Percentiles rank a stretch among this genome's conserved stretches.
Evolutionary conservation across 30 jellyfish, hydroid and myxozoan genomes (phyloP).

Genomic region (Calvadosia cruxmelitensis): DNA sequence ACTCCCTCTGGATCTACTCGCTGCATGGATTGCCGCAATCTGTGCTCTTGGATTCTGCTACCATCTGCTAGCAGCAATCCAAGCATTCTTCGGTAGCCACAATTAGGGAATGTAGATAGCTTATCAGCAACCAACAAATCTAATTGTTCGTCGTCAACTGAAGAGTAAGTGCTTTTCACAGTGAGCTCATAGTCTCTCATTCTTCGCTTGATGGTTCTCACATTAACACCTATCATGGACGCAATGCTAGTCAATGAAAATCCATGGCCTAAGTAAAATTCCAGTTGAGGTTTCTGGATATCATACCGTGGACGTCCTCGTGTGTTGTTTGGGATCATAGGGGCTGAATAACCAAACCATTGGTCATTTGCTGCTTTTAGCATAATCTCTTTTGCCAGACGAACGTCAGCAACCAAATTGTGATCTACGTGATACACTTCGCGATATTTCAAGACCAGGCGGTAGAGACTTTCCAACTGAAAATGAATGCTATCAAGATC

Average conservation of each 20-base stretch:
- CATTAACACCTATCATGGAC: slow-evolving; percentile 19
- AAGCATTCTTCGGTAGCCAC: slow-evolving; percentile 35
- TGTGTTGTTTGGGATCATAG: neutral
- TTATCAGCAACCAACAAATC: neutral
- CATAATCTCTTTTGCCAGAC: neutral
- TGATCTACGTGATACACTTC: no score
- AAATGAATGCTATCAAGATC: no score
- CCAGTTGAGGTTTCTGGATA: slow-evolving; percentile 26
- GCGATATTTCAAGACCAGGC: no score
- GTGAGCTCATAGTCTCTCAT: slow-evolving; percentile 7
- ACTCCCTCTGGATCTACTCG: slow-evolving; percentile 47
- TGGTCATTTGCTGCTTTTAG: neutral
- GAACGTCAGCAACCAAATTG: neutral
- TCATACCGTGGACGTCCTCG: slow-evolving; percentile 23
- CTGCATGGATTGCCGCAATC: slow-evolving; percentile 25
- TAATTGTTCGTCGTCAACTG: neutral
- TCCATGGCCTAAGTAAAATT: slow-evolving; percentile 18
- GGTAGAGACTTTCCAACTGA: no score
- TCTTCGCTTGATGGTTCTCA: slow-evolving; percentile 18
- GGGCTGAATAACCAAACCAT: neutral
- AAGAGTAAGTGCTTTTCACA: no score
- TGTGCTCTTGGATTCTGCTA: slow-evolving; percentile 16
- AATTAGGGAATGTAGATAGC: slow-evolving; percentile 19
- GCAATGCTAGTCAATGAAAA: slow-evolving; percentile 23
- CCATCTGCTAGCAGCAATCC: slow-evolving; percentile 31